phyloP scores from a whole-genome alignment of 2,113 vertebrate species.

The Chlorodrepanis virens region DNA sequence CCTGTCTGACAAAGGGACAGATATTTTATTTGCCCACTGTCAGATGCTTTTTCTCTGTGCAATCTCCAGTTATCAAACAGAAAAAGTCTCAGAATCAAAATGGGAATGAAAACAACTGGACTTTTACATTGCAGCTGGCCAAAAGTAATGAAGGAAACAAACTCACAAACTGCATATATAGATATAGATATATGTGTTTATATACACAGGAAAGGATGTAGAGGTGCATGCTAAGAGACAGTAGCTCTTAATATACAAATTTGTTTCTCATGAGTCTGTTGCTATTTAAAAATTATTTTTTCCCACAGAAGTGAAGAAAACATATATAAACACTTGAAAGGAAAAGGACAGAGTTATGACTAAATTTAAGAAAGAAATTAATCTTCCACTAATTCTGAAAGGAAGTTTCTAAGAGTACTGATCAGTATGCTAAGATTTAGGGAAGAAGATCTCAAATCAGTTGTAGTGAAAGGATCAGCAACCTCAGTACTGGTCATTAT shows the following conservation, averaged over 20 bases:
- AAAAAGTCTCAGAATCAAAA: neutral
- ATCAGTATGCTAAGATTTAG: neutral
- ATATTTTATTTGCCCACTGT: slow-evolving; percentile 23
- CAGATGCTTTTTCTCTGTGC: neutral
- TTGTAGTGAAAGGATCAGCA: neutral
- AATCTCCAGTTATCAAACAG: neutral
- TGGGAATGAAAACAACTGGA: neutral
- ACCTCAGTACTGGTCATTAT: neutral
- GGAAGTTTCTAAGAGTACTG: neutral
- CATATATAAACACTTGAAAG: neutral
- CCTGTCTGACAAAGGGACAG: neutral
- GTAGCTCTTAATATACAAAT: neutral
- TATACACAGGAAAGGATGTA: rapidly evolving
- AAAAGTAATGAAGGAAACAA: neutral
- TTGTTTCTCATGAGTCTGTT: neutral
- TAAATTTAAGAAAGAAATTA: neutral
- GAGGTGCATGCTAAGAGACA: neutral
- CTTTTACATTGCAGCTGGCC: neutral
- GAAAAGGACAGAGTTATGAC: neutral
- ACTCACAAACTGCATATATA: neutral
- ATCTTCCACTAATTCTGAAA: neutral
- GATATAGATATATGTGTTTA: too few species aligned
- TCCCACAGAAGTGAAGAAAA: neutral
- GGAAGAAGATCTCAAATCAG: neutral
- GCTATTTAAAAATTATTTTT: neutral